Evolutionary conservation across 2,888 invertebrate species (phyloP), one percentile per base, ranked within the genome.

Genomic region (Deilephila porcellus): DNA sequence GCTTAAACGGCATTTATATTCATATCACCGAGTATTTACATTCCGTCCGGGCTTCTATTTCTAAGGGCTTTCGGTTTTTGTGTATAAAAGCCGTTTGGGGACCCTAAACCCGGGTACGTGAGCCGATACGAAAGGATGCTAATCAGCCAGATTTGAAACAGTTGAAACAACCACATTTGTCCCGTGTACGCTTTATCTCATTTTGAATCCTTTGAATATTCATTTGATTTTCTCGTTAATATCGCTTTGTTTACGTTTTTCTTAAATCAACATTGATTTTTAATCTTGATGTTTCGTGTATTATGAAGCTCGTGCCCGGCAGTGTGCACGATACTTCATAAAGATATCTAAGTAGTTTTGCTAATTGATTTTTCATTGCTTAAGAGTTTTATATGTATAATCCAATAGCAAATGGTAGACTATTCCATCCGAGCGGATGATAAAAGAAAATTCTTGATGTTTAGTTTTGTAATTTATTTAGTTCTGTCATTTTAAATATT

Each of bases 11-110:
- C 92, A 93, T 94, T 94, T 94, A 92, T 93, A 94, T 93, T 93
- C 94, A 94, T 93, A 93, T 92, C 91, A 90, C 90, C 90, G 82
- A 86, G 89, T 93, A 93, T 94, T 93, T 93, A 93, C 93, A 92
- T 93, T 91, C 85, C 88, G 89, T 88, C 88, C 92, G 88, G 85
- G 80, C 86, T 88, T 86, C 81, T 83, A 81, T 83, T 86, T 84
- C 84, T 83, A 82, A 84, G 80, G 86, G 85, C 83, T 84, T 86
- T 82, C 80, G 82, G 79, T 79, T 81, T 77, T 76, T 75, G 76
- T 72, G 76, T 79, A 80, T 79, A 75, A 80, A 82, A 80, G 76
- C 79, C 79, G 75, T 62, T 74, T 73, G 71, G 73, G 76, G 76
- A 76, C 74, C 71, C 73, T 73, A 77, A 76, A 80, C 76, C 79